These are phyloP conservation scores for Mesocentrotus franciscanus DNA, from an alignment of 53 echinoderm and acorn worm species.

Conservation along the genomic window DNA sequence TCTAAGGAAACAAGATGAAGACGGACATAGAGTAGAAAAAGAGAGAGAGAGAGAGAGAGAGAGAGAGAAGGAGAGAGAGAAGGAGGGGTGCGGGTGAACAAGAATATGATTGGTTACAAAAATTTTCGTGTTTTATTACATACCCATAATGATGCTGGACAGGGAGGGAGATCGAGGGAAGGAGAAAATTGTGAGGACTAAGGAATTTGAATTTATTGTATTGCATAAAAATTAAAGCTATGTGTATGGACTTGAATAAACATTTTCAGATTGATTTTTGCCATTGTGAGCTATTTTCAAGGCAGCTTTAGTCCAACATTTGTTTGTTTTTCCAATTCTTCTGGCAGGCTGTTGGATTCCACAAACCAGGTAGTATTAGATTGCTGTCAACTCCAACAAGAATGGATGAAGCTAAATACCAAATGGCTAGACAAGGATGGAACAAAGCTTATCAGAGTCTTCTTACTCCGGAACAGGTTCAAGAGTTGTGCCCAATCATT, in stretches of 20 bases:
- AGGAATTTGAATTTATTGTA: too few species aligned
- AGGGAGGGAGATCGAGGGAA: too few species aligned
- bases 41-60: not conserved
- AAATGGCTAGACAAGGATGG: conserved; percentile 90
- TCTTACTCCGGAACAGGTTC: conserved; percentile 82
- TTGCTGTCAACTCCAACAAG: conserved; percentile 82
- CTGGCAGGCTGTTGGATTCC: conserved; percentile 93
- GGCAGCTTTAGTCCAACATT: not conserved
- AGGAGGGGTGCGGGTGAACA: not conserved
- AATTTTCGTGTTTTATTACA: not conserved
- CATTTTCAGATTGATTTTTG: not conserved
- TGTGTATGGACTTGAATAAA: too few species aligned
- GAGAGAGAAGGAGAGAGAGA: not conserved
- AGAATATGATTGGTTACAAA: not conserved
- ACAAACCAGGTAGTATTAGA: conserved; percentile 91
- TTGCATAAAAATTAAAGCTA: too few species aligned
- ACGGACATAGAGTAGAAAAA: not conserved
- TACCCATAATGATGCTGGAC: too few species aligned
- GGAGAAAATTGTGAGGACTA: too few species aligned
- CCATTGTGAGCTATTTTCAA: not conserved
- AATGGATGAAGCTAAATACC: conserved; percentile 95
- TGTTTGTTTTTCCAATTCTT: not conserved
- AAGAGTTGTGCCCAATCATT: conserved; percentile 85
- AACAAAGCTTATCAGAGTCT: conserved; percentile 80
- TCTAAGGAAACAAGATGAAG: not conserved